Evolutionary conservation across 2,113 vertebrate genomes (phyloP).

Genomic region (Zonotrichia leucophrys): DNA sequence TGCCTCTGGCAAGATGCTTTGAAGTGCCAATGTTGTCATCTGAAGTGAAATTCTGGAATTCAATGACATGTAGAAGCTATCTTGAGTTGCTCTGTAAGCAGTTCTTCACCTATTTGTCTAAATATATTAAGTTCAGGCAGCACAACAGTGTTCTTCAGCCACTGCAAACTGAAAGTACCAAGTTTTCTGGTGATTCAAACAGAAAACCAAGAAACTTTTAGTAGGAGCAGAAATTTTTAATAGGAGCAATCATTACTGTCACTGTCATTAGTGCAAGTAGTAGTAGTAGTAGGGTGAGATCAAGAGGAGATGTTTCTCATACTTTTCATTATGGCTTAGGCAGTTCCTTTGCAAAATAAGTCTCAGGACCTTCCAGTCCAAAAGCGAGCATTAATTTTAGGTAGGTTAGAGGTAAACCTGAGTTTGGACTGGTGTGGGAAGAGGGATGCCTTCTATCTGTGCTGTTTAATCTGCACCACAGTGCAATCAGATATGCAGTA

Average conservation of each 20-base stretch:
- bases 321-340: not conserved
- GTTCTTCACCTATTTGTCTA: not conserved
- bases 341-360: not conserved
- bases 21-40: not conserved
- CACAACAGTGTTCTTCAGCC: not conserved
- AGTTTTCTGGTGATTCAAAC: not conserved
- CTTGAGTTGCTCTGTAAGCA: not conserved
- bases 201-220: not conserved
- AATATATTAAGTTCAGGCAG: not conserved
- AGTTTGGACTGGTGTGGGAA: not conserved
- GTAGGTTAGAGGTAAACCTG: not conserved
- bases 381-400: not conserved
- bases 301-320: not conserved
- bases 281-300: not conserved
- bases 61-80: not conserved
- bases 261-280: not conserved
- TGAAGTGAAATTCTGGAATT: not conserved
- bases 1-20: not conserved
- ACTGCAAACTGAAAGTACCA: not conserved
- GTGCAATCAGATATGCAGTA: not conserved
- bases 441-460: not conserved
- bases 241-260: not conserved
- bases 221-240: not conserved
- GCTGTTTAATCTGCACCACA: not conserved
- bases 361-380: not conserved